Conservation (phyloP, 2,113 vertebrate species). For the Callopanchax toddi region DNA sequence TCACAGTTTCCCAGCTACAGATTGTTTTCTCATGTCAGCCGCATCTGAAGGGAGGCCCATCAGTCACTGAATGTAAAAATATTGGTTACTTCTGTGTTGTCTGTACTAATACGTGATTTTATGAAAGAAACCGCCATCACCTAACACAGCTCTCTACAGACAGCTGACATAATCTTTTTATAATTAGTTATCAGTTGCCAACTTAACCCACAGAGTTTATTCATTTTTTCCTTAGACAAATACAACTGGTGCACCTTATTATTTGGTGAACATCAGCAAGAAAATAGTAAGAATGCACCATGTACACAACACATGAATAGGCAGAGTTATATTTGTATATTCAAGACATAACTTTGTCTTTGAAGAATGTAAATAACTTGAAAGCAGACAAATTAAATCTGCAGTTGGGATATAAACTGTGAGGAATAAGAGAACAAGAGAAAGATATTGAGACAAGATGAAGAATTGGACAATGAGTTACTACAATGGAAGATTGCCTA, state of each 20-base stretch:
- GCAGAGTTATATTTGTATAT: slow-evolving; percentile 67
- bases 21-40: too few relatives aligned
- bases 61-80: too few relatives aligned
- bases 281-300: slow-evolving; percentile 69
- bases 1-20: too few relatives aligned
- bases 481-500: slow-evolving; percentile 60
- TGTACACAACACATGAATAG: slow-evolving; percentile 73
- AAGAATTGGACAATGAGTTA: slow-evolving; percentile 46
- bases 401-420: slow-evolving; percentile 51
- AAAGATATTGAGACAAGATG: background rate
- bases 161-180: too few relatives aligned
- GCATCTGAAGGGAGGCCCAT: too few relatives aligned
- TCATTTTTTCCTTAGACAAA: slow-evolving; percentile 7
- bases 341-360: slow-evolving; percentile 65
- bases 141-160: too few relatives aligned
- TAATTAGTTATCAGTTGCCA: too few relatives aligned
- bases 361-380: slow-evolving; percentile 75
- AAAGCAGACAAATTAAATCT: slow-evolving; percentile 64
- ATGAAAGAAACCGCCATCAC: too few relatives aligned
- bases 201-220: too few relatives aligned
- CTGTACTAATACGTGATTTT: too few relatives aligned
- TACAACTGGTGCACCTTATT: slow-evolving; percentile 48
- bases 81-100: too few relatives aligned
- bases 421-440: slow-evolving; percentile 31
- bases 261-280: slow-evolving; percentile 44